Evolutionary conservation across 2,113 vertebrate species (phyloP).

Genomic region (Neopipo cinnamomea): DNA sequence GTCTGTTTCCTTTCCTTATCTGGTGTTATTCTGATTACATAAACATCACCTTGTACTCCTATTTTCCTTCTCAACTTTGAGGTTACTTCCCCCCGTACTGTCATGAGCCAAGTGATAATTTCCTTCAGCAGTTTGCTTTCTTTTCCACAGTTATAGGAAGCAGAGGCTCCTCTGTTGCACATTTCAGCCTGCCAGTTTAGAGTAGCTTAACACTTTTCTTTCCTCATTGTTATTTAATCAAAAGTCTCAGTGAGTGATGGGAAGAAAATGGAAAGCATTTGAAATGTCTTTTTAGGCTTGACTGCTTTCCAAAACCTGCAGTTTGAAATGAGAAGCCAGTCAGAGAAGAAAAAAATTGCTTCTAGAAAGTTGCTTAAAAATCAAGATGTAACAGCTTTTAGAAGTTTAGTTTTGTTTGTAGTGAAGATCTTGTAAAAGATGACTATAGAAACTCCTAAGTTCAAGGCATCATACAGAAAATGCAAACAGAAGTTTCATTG

Average conservation of each 20-base stretch:
- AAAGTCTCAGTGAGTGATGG: not conserved
- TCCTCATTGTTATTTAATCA: not conserved
- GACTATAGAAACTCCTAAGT: not conserved
- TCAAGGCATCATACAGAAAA: not conserved
- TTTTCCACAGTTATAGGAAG: not conserved
- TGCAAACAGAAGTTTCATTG: not conserved
- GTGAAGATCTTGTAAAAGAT: not conserved
- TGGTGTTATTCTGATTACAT: not conserved
- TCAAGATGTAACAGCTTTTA: not conserved
- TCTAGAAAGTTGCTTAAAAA: not conserved
- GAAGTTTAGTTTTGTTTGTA: not conserved
- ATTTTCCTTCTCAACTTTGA: not conserved
- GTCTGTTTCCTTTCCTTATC: constrained; percentile 24
- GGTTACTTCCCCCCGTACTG: not conserved
- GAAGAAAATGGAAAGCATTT: not conserved
- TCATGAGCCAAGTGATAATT: not conserved
- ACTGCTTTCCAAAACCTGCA: not conserved
- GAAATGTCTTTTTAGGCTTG: not conserved
- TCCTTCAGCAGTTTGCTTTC: not conserved
- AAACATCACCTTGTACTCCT: not conserved
- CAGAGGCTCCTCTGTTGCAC: not conserved
- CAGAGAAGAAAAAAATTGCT: not conserved
- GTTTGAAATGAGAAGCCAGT: not conserved
- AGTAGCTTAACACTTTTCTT: not conserved
- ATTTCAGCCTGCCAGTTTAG: not conserved